Conservation (phyloP, 1,140 invertebrate genomes). For the Magallana gigas region DNA sequence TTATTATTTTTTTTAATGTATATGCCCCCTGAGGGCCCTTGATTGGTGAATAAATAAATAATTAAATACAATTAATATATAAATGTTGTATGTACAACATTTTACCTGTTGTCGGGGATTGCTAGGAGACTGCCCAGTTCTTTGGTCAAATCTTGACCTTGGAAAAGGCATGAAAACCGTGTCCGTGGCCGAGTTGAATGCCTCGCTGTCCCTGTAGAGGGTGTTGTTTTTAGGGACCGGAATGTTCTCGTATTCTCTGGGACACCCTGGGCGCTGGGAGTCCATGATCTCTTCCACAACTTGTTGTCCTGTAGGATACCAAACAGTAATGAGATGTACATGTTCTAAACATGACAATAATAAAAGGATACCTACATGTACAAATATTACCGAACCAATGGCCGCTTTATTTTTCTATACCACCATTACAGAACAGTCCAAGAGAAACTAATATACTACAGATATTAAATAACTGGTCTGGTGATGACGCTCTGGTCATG, state of each 20-base stretch:
- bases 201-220: neutral
- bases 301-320: conserved; percentile 81
- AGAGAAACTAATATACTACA: no score
- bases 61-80: neutral
- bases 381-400: no score
- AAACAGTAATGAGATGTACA: no score
- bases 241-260: conserved; percentile 97
- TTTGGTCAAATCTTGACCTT: conserved; percentile 93
- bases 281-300: conserved; percentile 85
- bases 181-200: conserved; percentile 81
- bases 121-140: conserved; percentile 97
- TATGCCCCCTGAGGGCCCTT: no score
- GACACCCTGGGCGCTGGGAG: conserved; percentile 93
- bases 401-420: no score
- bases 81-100: neutral
- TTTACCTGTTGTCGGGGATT: conserved; percentile 95
- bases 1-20: no score
- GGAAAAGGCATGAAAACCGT: conserved; percentile 93
- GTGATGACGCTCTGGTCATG: no score
- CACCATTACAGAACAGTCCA: no score
- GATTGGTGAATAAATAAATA: no score
- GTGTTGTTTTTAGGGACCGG: conserved; percentile 92
- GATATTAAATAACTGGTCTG: no score
- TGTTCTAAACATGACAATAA: no score
- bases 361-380: no score